Base-by-base conservation (phyloP, 2,797 vertebrate species). In the Champsocephalus gunnari region DNA sequence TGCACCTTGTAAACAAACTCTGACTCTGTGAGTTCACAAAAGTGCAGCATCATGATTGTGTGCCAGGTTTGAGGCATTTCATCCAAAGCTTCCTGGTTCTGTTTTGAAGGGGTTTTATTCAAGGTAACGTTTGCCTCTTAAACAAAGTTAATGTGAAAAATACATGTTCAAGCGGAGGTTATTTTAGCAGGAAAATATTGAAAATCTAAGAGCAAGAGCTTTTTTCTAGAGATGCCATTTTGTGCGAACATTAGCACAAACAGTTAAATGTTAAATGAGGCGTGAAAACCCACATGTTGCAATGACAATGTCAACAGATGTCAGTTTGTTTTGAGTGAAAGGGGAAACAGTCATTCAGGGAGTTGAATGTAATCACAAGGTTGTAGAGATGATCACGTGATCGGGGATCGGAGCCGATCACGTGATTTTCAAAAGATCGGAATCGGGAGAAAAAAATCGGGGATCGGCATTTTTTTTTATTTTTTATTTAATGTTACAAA, bases 41-140 rank as follows among this genome's bases (percentile, higher is more conserved):
- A 83, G 62, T 82, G 85, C 83, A 45, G 61, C 51, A 59, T 85
- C 82, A 75, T 61, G 21, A 38, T 48, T 60, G 51, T 19, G 12
- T 66, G 66, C 19, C 64, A 38, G 34, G 34, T 9, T 9, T 13
- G 34, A n/a, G 41, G 57, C 21, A 3, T 16, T 51, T 57, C 44
- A 6, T 57, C 10, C 17, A 17, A 8, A 62, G 47, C 64, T 71
- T 82, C 67, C 66, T 63, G 71, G 17, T 57, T 60, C 57, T 24
- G 56, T 41, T 50, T 69, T 9, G 19, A 8, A n/a, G 0, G 17
- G 9, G 4, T 51, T 62, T 48, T 21, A 9, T 44, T 11, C 9
- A 53, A 19, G 0, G 10, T 48, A 4, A 7, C 28, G 32, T 7
- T 12, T 2, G n/a, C 17, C 12, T 14, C 21, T 34, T 0, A 34